Percentiles rank a stretch among this genome's conserved stretches.
Evolutionary conservation across 2,888 invertebrate genomes (phyloP).

Genomic region (Polia nebulosa): DNA sequence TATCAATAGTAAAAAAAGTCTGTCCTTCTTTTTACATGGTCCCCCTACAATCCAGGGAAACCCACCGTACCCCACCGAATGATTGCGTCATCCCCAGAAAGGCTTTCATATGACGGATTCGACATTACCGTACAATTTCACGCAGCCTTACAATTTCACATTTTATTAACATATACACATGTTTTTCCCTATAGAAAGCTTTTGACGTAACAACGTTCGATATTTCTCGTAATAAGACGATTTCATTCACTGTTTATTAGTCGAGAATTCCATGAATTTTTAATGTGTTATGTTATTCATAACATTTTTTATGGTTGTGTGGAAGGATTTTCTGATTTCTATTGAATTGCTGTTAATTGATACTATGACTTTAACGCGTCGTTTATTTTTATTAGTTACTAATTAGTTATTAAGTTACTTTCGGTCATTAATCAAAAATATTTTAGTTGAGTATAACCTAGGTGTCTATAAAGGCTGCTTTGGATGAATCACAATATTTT

Average conservation of each 20-base stretch:
- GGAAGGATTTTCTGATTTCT: conserved; percentile 22
- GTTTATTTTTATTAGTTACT: neutral
- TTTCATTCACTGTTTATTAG: conserved; percentile 22
- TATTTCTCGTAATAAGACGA: conserved; percentile 31
- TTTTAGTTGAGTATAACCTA: too few relatives aligned
- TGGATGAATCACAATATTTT: too few relatives aligned
- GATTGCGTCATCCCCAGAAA: conserved; percentile 55
- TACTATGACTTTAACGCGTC: neutral
- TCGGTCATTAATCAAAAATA: neutral
- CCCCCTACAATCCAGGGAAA: conserved; percentile 48
- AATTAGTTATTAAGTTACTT: neutral
- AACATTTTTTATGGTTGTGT: too few relatives aligned
- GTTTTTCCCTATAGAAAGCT: conserved; percentile 58
- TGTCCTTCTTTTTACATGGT: conserved; percentile 14
- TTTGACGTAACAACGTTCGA: conserved; percentile 43
- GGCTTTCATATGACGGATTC: conserved; percentile 58
- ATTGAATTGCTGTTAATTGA: neutral
- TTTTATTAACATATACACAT: conserved; percentile 49
- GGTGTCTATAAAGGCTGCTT: too few relatives aligned
- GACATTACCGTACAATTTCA: conserved; percentile 56
- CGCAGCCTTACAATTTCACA: conserved; percentile 56
- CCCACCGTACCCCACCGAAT: conserved; percentile 23
- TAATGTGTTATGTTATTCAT: conserved; percentile 8
- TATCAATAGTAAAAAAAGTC: too few relatives aligned
- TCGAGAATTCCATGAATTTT: conserved; percentile 18